Evolutionary conservation across 2,113 vertebrate species (phyloP).

Genomic region (Thamnaconus septentrionalis): DNA sequence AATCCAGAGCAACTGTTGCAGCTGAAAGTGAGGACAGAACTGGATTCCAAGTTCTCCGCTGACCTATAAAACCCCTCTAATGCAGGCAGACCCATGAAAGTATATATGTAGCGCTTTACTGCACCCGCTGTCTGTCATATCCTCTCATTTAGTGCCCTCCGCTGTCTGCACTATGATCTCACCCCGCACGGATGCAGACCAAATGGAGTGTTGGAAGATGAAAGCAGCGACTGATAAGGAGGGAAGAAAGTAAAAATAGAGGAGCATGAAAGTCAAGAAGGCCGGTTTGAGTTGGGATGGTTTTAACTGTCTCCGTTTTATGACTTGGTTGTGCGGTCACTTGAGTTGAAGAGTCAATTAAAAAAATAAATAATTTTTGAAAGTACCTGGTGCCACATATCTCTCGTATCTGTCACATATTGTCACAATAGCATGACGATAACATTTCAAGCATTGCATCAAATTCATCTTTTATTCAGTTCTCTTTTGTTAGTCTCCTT

Average conservation of each 20-base stretch:
- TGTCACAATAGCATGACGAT: too few relatives aligned
- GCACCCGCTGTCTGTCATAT: conserved; percentile 41
- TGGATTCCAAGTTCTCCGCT: conserved; percentile 14
- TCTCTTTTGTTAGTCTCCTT: conserved; percentile 5
- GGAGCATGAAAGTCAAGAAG: conserved; percentile 32
- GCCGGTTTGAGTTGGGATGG: background rate
- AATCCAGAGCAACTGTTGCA: conserved; percentile 17
- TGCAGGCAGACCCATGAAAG: conserved; percentile 41
- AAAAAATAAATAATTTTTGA: too few relatives aligned
- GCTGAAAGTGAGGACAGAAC: conserved; percentile 27
- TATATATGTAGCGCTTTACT: conserved; percentile 54
- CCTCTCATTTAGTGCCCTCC: conserved; percentile 56
- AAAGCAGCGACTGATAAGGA: conserved; percentile 56
- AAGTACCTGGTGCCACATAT: too few relatives aligned
- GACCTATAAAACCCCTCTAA: conserved; percentile 47
- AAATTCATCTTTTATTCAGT: conserved; percentile 1
- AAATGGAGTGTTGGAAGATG: conserved; percentile 63
- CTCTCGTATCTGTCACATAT: too few relatives aligned
- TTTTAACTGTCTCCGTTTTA: background rate
- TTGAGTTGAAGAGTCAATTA: too few relatives aligned
- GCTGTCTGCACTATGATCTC: conserved; percentile 47
- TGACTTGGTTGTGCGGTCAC: too few relatives aligned
- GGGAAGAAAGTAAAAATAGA: conserved; percentile 16
- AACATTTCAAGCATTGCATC: background rate
- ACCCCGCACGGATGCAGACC: conserved; percentile 62